Evolutionary conservation across 2,888 invertebrate genomes (phyloP).

Genomic region (Allygus modestus): DNA sequence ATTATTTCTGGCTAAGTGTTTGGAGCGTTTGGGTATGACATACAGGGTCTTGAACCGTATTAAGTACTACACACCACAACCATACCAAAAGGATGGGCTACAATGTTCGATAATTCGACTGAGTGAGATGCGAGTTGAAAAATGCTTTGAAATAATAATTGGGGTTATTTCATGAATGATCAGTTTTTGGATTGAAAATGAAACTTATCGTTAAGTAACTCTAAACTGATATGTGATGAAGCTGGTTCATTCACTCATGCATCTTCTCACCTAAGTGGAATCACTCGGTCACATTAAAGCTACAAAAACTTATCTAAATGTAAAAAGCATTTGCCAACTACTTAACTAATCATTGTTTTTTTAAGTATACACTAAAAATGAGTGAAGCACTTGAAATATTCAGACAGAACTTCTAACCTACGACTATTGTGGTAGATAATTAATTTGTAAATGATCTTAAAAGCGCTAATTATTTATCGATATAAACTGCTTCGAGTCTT

Average conservation of each 20-base stretch:
- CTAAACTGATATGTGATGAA: neutral
- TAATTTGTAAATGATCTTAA: neutral
- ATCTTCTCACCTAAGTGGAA: conserved; percentile 30
- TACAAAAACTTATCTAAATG: neutral
- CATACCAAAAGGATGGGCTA: conserved; percentile 43
- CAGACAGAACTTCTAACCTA: neutral
- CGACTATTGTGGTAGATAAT: neutral
- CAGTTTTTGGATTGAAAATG: conserved; percentile 15
- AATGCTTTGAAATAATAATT: neutral
- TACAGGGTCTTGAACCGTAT: conserved; percentile 44
- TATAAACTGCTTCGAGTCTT: neutral
- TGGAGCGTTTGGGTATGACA: neutral
- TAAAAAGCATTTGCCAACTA: neutral
- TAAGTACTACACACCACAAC: conserved; percentile 56
- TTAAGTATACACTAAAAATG: neutral
- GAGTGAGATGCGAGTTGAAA: neutral
- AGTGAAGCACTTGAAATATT: neutral
- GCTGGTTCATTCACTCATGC: conserved; percentile 47
- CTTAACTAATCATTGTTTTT: conserved; percentile 9
- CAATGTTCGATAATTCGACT: conserved; percentile 28
- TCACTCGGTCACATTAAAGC: conserved; percentile 50
- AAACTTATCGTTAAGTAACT: neutral
- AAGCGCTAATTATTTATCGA: neutral
- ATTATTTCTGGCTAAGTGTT: conserved; percentile 18
- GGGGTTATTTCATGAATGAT: conserved; percentile 10